Base-by-base conservation (phyloP, 2,888 invertebrate species). In the Conops quadrifasciatus region DNA sequence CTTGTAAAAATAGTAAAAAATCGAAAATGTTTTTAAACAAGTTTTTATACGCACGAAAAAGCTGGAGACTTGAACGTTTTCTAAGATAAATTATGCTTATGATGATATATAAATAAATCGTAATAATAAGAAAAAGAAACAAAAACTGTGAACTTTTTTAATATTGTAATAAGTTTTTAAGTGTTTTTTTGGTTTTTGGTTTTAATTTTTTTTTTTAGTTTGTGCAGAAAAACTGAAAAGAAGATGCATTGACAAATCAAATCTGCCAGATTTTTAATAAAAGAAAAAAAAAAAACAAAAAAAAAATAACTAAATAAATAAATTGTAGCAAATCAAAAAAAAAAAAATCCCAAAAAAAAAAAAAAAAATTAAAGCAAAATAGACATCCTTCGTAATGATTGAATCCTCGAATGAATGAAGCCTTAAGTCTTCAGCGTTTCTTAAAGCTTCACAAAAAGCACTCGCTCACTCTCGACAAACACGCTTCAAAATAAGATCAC, bases 181-280 rank as follows among this genome's bases (percentile, higher is more conserved):
- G 53, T 13, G 21, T 19, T 53, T 53, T 13, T 53, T 13, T 53
- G 21, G 49, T 49, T 5, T 19, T 51, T 16, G 16, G 2, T 51
- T 51, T 19, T 51, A 19, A 51, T 51, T 51, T 51, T 51, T 51
- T 51, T 16, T 51, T 16, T 51, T 11, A 51, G 2, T 60, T 36
- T 43, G n/a, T n/a, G n/a, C 21, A 5, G 47, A 67, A 43, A 15
- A 49, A 15, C 16, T 21, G 21, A 13, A 43, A 19, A 13, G 49
- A 49, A 15, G 77, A 67, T 15, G 71, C 80, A 80, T 80, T 81
- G 80, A 80, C 80, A 80, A 80, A 80, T 80, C 80, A 80, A 64
- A 73, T 62, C 49, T 19, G 68, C 56, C 51, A 47, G 28, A 68
- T 49, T 4, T 65, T 65, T 53, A 13, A 24, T 1, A 24, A 56